Base-by-base conservation (phyloP, 2,113 vertebrate genomes). In the Microtus oregoni region DNA sequence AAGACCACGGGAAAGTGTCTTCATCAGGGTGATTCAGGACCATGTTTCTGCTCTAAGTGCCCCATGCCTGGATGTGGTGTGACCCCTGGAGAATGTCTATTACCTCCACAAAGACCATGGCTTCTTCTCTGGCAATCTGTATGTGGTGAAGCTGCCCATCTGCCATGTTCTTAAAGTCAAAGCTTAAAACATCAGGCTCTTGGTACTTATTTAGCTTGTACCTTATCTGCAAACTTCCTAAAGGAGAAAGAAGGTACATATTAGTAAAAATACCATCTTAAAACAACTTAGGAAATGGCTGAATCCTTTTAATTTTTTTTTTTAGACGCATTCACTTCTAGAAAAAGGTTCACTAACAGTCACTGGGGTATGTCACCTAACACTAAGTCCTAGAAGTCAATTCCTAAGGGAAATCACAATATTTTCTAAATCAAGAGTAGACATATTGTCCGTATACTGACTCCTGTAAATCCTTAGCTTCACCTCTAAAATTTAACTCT, bases 171-270 rank as follows among this genome's bases (percentile, higher is more conserved):
- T 98, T 99, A 58, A 97, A 96, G 95, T 96, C 97, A 90, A 98
- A 98, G 81, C 68, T 98, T 92, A 99, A 93, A 67, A 99, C 95
- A 90, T 99, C 99, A 58, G 98, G 98, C 76, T 98, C 98, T 95
- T 98, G 98, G 96, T 98, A 98, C 76, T 96, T 98, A 24, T 98
- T 98, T 76, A 99, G 96, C 87, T 98, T 99, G 97, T 99, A 99
- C 8, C 98, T 98, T 76, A 99, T 98, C 90, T 99, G 99, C 97
- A 99, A 98, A 97, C 98, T 99, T 98, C 99, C 99, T 99, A 96
- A 82, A 97, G 58, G 50, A 70, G 44, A 79, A 6, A 85, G 1
- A 94, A 96, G 65, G 85, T 8, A 61, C 0, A 1, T 91, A 87
- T 96, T 68, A 96, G 77, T 88, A 67, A 93, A 79, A 78, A 52